Base-by-base conservation (phyloP, 92 coral and sea anemone genomes). In the Pocillopora meandrina region DNA sequence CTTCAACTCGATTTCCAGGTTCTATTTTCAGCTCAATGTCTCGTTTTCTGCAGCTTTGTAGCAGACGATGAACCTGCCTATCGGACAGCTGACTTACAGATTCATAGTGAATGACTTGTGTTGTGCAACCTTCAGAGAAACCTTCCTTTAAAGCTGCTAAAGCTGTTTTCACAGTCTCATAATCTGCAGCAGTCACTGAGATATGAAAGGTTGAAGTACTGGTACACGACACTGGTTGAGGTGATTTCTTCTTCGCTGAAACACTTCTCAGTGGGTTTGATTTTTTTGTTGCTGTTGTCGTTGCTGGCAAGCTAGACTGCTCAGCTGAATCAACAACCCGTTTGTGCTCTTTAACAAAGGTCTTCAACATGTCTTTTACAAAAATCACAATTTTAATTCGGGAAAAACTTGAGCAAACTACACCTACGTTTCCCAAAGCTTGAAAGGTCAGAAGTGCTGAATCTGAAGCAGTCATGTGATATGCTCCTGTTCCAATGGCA, bases 11-110 rank as follows among this genome's bases (percentile, higher is more conserved):
- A 67, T 77, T 68, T 10, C 61, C 36, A n/a, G 81, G 82, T 65
- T 92, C 93, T 3, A 92, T 71, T 52, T 82, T 74, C 2, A 80
- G 62, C 17, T 66, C 57, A 2, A 92, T 87, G 88, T 92, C 93
- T 62, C 67, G 87, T 23, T 73, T n/a, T 26, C 47, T 66, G 10
- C 91, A 89, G 80, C 85, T 84, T 1, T 52, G 77, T 36, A n/a
- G 69, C 16, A 90, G 88, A 1, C 10, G 20, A 12, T 17, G 49
- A 10, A 86, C 60, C 33, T 92, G 95, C 60, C 71, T 23, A 1
- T 72, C 88, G 9, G 93, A 83, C n/a, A 90, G 87, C 68, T 71
- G 79, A n/a, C 88, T 61, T 2, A 86, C 91, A 10, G 81, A 76
- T 52, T 92, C 91, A 26, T 81, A 62, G 34, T 87, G 75, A 42